Evolutionary conservation across 2,113 vertebrate species (phyloP), one percentile per base, ranked within the genome.

Genomic region (Euleptes europaea): DNA sequence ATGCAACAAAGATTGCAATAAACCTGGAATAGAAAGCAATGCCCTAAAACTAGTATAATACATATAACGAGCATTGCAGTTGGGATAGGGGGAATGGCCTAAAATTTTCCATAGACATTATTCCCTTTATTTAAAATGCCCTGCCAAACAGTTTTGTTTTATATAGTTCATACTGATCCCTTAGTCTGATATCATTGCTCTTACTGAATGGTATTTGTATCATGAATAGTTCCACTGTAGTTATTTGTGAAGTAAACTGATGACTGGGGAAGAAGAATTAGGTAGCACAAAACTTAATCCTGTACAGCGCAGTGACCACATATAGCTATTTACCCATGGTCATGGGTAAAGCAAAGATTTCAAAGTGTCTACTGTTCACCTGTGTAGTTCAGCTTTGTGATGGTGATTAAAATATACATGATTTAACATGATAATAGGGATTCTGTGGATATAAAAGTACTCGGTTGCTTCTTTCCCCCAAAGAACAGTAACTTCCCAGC

Each of bases 401-500:
- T 42, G 13, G 51, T 78, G 4, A 47, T 6, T 51, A 51, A 79
- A 60, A 35, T 26, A 31, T 23, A 63, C 65, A 17, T 49, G 15
- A 47, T 80, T 71, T 82, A 71, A 63, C 33, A 44, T 26, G 14
- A 38, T 63, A 66, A 67, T 14, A 83, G 0, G 44, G 80, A 26
- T 70, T 92, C 40, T 71, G 17, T 31, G 80, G 71, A 82, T 82
- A 35, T 91, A 80, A 84, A 60, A 90, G 78, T 92, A 81, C 94
- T 94, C 82, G 67, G 33, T 44, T 87, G 89, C 81, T 93, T 96
- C 80, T 96, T 77, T 95, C 94, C 93, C 95, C 95, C 95, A 94
- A 97, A 99, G 99, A 99, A 96, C 95, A 97, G 97, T 85, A 92
- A 97, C 69, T 99, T 99, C 93, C 98, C 99, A 63, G 98, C 97